These are phyloP conservation scores for Pluvialis apricaria DNA, from an alignment of 2,113 vertebrate genomes.

Conservation along the genomic window DNA sequence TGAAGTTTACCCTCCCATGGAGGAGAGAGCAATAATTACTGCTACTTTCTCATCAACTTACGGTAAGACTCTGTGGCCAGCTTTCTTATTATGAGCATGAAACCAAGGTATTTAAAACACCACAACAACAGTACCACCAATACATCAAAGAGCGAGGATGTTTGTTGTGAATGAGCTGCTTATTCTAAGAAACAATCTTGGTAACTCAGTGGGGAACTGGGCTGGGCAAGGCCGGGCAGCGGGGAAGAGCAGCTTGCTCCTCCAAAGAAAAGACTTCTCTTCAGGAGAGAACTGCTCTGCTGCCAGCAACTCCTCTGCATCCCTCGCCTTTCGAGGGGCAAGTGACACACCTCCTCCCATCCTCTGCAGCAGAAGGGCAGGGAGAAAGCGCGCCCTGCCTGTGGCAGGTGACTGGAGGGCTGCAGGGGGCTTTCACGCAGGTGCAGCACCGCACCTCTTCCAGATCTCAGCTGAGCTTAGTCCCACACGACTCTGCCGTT, in stretches of 20 bases:
- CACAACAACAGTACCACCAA: background rate
- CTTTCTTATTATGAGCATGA: background rate
- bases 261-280: background rate
- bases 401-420: background rate
- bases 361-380: background rate
- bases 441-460: background rate
- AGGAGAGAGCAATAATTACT: slow-evolving; percentile 15
- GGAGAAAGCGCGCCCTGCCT: background rate
- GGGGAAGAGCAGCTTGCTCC: background rate
- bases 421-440: background rate
- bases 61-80: background rate
- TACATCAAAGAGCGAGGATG: background rate
- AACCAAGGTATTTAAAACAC: background rate
- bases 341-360: rapidly evolving
- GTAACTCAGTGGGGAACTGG: background rate
- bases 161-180: slow-evolving; percentile 2
- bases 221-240: background rate
- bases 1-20: background rate
- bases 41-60: slow-evolving; percentile 12
- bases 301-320: background rate
- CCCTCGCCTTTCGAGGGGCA: background rate
- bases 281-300: background rate
- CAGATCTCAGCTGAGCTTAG: background rate
- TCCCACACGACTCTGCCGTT: background rate
- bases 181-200: background rate